Evolutionary conservation across 1,140 invertebrate genomes (phyloP).

Genomic region (Steinernema khuongi): DNA sequence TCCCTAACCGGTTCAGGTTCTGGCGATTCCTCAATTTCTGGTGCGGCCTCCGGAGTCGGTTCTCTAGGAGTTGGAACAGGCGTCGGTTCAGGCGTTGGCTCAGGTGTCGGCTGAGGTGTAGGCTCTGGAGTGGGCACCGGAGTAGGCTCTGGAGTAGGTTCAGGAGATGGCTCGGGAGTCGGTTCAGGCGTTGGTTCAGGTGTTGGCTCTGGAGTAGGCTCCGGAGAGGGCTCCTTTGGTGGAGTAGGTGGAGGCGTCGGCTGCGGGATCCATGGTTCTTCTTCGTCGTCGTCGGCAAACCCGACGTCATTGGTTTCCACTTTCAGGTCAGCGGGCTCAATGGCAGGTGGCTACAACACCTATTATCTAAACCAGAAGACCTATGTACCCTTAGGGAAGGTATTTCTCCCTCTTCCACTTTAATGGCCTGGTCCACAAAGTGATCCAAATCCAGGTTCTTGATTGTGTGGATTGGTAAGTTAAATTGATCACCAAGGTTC

Average conservation of each 20-base stretch:
- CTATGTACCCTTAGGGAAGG: neutral
- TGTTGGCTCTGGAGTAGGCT: constrained; percentile 13
- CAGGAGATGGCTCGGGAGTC: constrained; percentile 24
- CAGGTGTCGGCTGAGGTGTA: constrained; percentile 42
- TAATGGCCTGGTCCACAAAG: constrained; percentile 3
- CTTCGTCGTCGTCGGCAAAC: constrained; percentile 51
- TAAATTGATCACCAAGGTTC: constrained; percentile 58
- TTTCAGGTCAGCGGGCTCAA: constrained; percentile 49
- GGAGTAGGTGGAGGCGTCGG: constrained; percentile 40
- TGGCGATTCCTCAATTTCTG: neutral
- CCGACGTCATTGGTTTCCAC: constrained; percentile 41
- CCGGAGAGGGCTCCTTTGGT: constrained; percentile 19
- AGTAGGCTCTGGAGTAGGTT: constrained; percentile 25
- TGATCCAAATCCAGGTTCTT: constrained; percentile 2
- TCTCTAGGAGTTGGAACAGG: constrained; percentile 1
- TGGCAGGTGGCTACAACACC: constrained; percentile 49
- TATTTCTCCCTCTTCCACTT: constrained; percentile 1
- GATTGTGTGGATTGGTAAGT: constrained; percentile 35
- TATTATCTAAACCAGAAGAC: neutral
- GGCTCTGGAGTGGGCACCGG: constrained; percentile 34
- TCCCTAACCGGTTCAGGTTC: constrained; percentile 19
- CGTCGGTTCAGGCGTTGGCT: constrained; percentile 29
- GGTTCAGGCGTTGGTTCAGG: constrained; percentile 29
- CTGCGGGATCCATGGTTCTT: constrained; percentile 29
- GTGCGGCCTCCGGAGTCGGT: neutral